These are phyloP conservation scores for Holothuria scabra DNA, from an alignment of 53 echinoderm and acorn worm genomes.

Conservation along the genomic window DNA sequence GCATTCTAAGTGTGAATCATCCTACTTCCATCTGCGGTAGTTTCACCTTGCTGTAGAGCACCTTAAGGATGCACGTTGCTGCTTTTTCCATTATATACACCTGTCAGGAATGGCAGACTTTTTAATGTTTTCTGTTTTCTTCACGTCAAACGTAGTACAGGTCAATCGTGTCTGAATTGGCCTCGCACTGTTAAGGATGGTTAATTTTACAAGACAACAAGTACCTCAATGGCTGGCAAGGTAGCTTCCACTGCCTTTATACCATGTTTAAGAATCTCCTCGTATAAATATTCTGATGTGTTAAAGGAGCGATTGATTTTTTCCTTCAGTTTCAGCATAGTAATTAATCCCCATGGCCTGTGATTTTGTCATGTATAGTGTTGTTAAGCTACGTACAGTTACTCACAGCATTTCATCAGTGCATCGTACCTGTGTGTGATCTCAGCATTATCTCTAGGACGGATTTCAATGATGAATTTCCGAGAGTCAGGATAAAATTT, in stretches of 20 bases:
- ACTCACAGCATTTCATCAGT: too few relatives aligned
- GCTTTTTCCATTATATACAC: constrained; percentile 3
- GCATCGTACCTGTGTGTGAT: constrained; percentile 1
- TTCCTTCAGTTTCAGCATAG: background rate
- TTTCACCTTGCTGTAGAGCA: too few relatives aligned
- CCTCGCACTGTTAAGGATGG: background rate
- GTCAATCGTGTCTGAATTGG: constrained; percentile 8
- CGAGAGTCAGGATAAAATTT: too few relatives aligned
- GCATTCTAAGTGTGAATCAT: too few relatives aligned
- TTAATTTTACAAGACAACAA: background rate
- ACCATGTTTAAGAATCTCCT: background rate
- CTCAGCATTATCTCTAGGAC: background rate
- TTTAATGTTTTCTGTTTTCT: background rate
- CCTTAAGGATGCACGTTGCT: constrained; percentile 16
- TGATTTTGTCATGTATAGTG: constrained; percentile 22
- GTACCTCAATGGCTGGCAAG: background rate
- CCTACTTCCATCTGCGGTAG: too few relatives aligned
- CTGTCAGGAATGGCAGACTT: constrained; percentile 14
- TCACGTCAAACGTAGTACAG: background rate
- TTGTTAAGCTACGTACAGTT: background rate
- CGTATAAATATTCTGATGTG: constrained; percentile 18
- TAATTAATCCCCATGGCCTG: constrained; percentile 34
- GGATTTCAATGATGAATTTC: too few relatives aligned
- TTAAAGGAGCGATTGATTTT: constrained; percentile 37
- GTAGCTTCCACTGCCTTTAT: background rate